Base-by-base conservation (phyloP, 2,113 vertebrate genomes). In the Nestor notabilis region DNA sequence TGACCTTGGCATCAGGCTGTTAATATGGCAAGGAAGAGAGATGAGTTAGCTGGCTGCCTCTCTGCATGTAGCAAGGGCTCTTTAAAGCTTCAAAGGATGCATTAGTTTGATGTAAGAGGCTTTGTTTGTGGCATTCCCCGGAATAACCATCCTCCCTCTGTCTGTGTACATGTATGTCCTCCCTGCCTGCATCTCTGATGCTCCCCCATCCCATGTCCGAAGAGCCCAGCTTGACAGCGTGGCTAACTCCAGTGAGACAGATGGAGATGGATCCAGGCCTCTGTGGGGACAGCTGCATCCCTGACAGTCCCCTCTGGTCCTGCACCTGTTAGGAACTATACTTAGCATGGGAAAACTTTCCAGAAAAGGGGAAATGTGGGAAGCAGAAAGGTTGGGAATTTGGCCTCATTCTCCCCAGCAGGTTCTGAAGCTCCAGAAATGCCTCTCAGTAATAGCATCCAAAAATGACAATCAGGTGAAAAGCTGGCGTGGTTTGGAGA, bases 251-350 rank as follows among this genome's bases (percentile, higher is more conserved):
- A 91, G 92, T 5, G 81, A 87, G 95, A 92, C 79, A 83, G 92
- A 92, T 98, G 97, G 97, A 97, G 87, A 83, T 75, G 89, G 91
- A 92, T 72, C 88, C 96, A 83, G 39, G 81, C 85, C 95, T 95
- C 87, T 93, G 71, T 83, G 85, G 77, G 94, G 94, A 98, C 98
- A 98, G 97, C 97, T 98, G 97, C 70, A 7, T 43, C 72, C 77
- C 82, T 95, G 96, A 65, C 96, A 97, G 70, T 68, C 86, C 70
- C 87, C 95, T 93, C 89, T 89, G 91, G 83, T 91, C 19, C 7
- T 84, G 95, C 98, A 98, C 97, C 97, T 98, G 98, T 97, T 96
- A 97, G 87, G 93, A 97, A n/a, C 97, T 97, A 98, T 97, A 97
- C 88, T 98, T 98, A 98, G 97, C 95, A 95, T 66, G 92, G 95